A percentile compares a stretch with the other conserved stretches of the same genome.
These are phyloP conservation scores for Neodontobutis hainanensis DNA, from an alignment of 2,113 vertebrate genomes.

Conservation along the genomic window DNA sequence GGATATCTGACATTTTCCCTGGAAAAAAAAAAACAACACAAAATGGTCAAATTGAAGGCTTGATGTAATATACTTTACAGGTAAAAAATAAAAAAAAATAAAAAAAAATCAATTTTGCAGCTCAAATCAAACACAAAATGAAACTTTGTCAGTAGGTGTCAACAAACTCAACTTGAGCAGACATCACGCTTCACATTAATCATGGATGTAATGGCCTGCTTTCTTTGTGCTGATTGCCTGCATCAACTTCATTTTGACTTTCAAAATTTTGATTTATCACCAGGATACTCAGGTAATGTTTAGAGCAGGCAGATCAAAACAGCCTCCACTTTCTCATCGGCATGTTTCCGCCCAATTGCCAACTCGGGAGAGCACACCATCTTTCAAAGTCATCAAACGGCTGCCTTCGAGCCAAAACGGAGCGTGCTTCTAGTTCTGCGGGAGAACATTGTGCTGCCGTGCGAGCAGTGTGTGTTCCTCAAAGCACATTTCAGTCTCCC, in stretches of 20 bases:
- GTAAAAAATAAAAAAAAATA: background rate
- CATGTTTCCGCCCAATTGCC: conserved; percentile 43
- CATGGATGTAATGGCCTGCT: conserved; percentile 3
- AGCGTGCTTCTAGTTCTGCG: conserved; percentile 24
- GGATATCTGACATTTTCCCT: conserved; percentile 94
- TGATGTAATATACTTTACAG: conserved; percentile 4
- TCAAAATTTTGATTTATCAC: conserved; percentile 40
- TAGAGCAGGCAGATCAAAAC: conserved; percentile 47
- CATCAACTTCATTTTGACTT: background rate
- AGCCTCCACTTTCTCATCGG: conserved; percentile 40
- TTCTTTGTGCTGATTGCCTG: background rate
- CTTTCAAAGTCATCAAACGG: conserved; percentile 52
- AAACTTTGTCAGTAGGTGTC: background rate
- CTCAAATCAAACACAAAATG: background rate
- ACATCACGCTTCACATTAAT: conserved; percentile 10
- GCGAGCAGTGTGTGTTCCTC: conserved; percentile 30
- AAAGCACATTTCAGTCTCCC: conserved; percentile 39
- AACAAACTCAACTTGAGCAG: background rate
- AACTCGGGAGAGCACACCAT: conserved; percentile 29
- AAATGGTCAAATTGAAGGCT: background rate
- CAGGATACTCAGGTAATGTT: conserved; percentile 37
- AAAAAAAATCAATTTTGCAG: background rate
- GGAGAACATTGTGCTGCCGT: conserved; percentile 29
- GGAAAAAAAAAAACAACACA: conserved; percentile 38
- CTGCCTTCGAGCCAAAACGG: conserved; percentile 37